Percentiles rank a stretch among this genome's conserved stretches.
These are phyloP conservation scores for Amblyraja radiata DNA, from an alignment of 2,797 vertebrate species.

Conservation along the genomic window DNA sequence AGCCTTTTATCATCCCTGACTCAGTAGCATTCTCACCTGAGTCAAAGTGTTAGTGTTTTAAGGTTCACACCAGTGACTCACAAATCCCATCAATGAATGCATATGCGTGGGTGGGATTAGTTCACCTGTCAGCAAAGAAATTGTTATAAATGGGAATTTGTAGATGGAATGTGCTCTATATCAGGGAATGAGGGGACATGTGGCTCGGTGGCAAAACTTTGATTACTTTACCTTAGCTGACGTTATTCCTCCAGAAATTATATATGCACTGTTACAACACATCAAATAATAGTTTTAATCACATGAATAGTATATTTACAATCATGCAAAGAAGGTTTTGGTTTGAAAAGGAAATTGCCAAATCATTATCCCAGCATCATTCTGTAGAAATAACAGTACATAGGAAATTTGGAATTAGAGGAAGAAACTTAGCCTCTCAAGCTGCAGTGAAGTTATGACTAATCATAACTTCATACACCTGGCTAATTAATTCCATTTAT, in stretches of 20 bases:
- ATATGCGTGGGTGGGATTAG: background rate
- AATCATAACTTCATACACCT: no score
- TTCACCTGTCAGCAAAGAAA: background rate
- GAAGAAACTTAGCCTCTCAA: no score
- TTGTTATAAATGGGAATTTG: background rate
- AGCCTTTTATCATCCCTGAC: no score
- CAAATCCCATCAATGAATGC: no score
- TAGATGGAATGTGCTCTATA: background rate
- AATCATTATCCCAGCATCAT: background rate
- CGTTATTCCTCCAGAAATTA: background rate
- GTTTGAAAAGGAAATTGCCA: background rate
- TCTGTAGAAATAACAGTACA: background rate
- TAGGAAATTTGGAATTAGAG: no score
- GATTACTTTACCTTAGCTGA: background rate
- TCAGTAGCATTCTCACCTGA: no score
- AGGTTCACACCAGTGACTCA: no score
- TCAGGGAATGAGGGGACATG: background rate
- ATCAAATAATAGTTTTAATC: constrained; percentile 2
- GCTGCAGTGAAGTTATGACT: no score
- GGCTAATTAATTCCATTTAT: no score
- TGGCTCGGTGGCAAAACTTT: background rate
- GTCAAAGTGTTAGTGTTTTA: no score
- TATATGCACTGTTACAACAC: background rate
- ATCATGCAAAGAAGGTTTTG: background rate
- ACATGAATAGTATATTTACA: background rate